A percentile compares a stretch with the other conserved stretches of the same genome.
phyloP scores from a whole-genome alignment of 2,113 vertebrate species.

The Anguilla rostrata region DNA sequence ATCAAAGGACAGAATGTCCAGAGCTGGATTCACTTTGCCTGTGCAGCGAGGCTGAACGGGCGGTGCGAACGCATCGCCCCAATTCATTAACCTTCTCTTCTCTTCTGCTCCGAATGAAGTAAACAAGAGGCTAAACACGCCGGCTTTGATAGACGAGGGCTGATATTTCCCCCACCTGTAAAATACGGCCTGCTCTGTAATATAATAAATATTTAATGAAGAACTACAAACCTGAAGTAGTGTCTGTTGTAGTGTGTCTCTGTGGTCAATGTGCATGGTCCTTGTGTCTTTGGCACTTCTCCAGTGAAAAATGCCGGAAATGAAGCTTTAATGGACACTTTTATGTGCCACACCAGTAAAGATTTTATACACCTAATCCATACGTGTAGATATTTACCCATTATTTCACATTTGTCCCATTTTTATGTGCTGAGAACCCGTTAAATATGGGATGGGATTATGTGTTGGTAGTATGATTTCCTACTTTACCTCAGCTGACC shows the following conservation, averaged over 20 bases:
- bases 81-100: not conserved
- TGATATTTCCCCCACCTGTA: not conserved
- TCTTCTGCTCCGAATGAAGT: not conserved
- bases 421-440: not conserved
- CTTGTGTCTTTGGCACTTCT: not conserved
- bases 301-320: no score
- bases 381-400: not conserved
- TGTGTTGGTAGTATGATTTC: not conserved
- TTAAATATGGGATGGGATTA: not conserved
- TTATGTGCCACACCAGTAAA: no score
- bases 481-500: not conserved
- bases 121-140: not conserved
- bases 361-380: no score
- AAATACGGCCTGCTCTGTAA: not conserved
- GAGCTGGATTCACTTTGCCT: slow-evolving; percentile 33
- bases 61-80: not conserved
- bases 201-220: not conserved
- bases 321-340: no score
- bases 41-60: slow-evolving; percentile 20
- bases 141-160: not conserved
- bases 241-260: not conserved
- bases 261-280: not conserved
- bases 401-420: not conserved
- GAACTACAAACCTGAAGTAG: not conserved
- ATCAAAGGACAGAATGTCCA: slow-evolving; percentile 58